Base-by-base conservation (phyloP, 2,113 vertebrate species). In the Emydocephalus ijimae region DNA sequence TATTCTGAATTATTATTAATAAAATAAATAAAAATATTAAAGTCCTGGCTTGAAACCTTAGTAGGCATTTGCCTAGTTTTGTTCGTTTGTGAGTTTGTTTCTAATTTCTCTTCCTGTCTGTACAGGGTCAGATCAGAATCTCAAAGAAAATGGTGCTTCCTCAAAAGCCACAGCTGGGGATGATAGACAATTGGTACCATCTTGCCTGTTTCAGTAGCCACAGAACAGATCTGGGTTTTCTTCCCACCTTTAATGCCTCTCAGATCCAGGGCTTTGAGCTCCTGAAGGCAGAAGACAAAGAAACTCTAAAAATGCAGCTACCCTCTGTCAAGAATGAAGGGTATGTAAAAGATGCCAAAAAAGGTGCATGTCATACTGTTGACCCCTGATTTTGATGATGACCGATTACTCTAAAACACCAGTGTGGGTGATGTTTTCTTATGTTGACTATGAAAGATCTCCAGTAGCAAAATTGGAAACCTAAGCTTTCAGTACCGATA, bases 121-220 rank as follows among this genome's bases (percentile, higher is more conserved):
- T 85, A 39, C 94, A 99, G 99, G 99, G 99, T 94, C 98, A 99
- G 91, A 98, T 99, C 54, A 98, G 99, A 24, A 97, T 99, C 89
- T 99, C 99, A 39, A 99, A 99, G 97, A 99, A 99, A 97, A 97
- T 98, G 7, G 96, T 99, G 94, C 98, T 99, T 95, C 97, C 98
- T 0, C 99, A 99, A 93, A 99, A 99, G 96, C 99, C 99, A 0
- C 99, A 99, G 93, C 97, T 99, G 96, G 99, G 99, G 29, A 98
- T 99, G 98, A 99, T 99, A 0, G 99, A 99, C 95, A 99, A 99
- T 95, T 99, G 99, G 99, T 99, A 99, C 97, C 99, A 99, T 96
- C 98, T 98, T 0, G 95, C 96, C 57, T 99, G 99, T 96, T 99
- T 99, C 2, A 98, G 99, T 95, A 97, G 97, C 94, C 97, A 96